phyloP scores from a whole-genome alignment of 2,888 invertebrate species.

The Halictus quadricinctus region DNA sequence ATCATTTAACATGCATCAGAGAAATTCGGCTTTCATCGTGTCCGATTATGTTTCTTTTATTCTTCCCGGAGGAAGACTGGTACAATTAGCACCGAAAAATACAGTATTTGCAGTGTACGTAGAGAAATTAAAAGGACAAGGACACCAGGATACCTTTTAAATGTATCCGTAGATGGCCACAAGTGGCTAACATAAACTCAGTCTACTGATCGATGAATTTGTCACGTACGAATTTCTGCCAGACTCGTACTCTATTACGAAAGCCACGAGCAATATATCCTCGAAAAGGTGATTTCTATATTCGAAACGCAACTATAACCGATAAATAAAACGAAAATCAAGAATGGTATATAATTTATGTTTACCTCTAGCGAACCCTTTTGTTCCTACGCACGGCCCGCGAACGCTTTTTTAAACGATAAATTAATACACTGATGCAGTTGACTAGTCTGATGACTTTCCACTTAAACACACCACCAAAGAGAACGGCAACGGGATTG shows the following conservation, averaged over 20 bases:
- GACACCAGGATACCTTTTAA: constrained; percentile 65
- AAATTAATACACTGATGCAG: constrained; percentile 54
- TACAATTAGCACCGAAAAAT: background rate
- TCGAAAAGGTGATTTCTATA: background rate
- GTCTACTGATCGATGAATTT: constrained; percentile 77
- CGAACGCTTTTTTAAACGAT: constrained; percentile 74
- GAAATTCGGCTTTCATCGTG: constrained; percentile 17
- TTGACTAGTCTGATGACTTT: constrained; percentile 37
- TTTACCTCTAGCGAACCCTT: constrained; percentile 78
- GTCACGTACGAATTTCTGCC: constrained; percentile 62
- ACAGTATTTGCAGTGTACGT: background rate
- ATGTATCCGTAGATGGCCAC: constrained; percentile 77
- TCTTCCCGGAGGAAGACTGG: background rate
- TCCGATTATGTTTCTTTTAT: background rate
- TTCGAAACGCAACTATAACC: background rate
- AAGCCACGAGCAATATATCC: constrained; percentile 15
- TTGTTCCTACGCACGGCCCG: constrained; percentile 74
- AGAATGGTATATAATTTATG: constrained; percentile 63
- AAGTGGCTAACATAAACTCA: constrained; percentile 78
- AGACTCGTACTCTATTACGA: constrained; percentile 42
- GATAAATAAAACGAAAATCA: constrained; percentile 9
- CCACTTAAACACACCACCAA: constrained; percentile 39
- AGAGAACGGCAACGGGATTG: constrained; percentile 15
- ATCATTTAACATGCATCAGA: constrained; percentile 31
- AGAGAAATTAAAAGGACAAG: constrained; percentile 47